These are phyloP conservation scores for Charadrius vociferus DNA, from an alignment of 2,113 vertebrate genomes.

Conservation along the genomic window DNA sequence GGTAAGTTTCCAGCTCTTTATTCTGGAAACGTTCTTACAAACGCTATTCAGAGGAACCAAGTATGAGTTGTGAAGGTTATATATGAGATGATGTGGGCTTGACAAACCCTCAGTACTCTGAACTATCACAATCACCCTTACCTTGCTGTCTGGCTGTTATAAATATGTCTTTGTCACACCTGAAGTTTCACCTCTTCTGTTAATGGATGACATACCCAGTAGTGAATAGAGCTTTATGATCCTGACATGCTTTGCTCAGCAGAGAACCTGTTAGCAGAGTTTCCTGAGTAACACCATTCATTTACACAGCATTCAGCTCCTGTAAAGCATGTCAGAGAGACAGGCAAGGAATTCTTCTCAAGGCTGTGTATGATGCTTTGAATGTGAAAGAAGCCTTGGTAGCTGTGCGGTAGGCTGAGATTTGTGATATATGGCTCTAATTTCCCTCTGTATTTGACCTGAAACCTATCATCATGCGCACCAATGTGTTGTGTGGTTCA, in stretches of 20 bases:
- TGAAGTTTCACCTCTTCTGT: neutral
- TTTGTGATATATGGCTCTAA: neutral
- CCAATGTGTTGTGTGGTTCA: neutral
- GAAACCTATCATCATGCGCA: neutral
- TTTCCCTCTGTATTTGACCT: neutral
- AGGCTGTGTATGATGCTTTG: neutral
- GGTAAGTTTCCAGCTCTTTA: neutral
- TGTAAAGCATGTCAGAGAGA: neutral
- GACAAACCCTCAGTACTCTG: neutral
- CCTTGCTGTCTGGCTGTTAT: neutral
- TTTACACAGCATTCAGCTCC: neutral
- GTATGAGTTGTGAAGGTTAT: neutral
- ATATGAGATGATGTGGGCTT: neutral
- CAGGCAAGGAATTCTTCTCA: neutral
- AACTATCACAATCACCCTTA: neutral
- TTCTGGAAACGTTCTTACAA: neutral
- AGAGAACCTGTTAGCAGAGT: neutral
- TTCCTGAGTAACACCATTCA: neutral
- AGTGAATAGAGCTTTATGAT: neutral
- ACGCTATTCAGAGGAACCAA: neutral
- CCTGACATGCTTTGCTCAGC: neutral
- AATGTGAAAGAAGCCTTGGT: neutral
- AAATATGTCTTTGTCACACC: neutral
- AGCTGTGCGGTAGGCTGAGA: accelerated
- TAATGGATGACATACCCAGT: neutral